Percentiles rank a stretch among this genome's conserved stretches.
These are phyloP conservation scores for Isoperla grammatica DNA, from an alignment of 2,888 invertebrate genomes.

Conservation along the genomic window DNA sequence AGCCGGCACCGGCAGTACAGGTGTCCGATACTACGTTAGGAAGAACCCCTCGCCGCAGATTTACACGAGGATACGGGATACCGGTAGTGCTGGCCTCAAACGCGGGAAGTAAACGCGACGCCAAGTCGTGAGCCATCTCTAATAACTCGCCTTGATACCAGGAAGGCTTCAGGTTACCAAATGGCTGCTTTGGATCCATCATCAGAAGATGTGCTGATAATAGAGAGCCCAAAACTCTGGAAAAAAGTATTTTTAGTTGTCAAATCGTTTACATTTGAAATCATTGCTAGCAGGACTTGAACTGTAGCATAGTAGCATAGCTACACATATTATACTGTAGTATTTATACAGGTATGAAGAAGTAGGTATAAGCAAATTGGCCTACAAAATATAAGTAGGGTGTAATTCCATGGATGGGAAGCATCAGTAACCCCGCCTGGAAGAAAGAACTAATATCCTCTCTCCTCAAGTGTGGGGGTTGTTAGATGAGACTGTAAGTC, in stretches of 20 bases:
- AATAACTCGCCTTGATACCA: slow-evolving; percentile 53
- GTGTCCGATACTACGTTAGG: slow-evolving; percentile 49
- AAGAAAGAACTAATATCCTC: too few species aligned
- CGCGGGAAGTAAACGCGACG: slow-evolving; percentile 52
- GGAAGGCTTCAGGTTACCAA: slow-evolving; percentile 46
- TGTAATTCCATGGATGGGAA: too few species aligned
- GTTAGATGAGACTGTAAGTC: too few species aligned
- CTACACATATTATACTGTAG: too few species aligned
- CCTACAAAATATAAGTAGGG: too few species aligned
- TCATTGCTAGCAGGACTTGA: too few species aligned
- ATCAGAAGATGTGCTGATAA: slow-evolving; percentile 58
- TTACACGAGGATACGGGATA: slow-evolving; percentile 52
- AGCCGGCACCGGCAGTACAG: slow-evolving; percentile 58
- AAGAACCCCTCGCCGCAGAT: slow-evolving; percentile 49
- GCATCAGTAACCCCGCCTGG: too few species aligned
- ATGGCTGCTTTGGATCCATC: slow-evolving; percentile 48
- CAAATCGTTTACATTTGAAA: too few species aligned
- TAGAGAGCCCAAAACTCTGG: slow-evolving; percentile 51
- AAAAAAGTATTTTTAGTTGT: slow-evolving; percentile 12
- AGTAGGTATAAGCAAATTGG: too few species aligned
- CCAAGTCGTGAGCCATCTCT: slow-evolving; percentile 55
- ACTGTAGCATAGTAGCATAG: too few species aligned
- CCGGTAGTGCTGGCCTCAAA: slow-evolving; percentile 55
- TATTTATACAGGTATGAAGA: not conserved
- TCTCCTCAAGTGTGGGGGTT: too few species aligned